phyloP scores from a whole-genome alignment of 2,888 invertebrate species.

The Dicyrtoma fusca region DNA sequence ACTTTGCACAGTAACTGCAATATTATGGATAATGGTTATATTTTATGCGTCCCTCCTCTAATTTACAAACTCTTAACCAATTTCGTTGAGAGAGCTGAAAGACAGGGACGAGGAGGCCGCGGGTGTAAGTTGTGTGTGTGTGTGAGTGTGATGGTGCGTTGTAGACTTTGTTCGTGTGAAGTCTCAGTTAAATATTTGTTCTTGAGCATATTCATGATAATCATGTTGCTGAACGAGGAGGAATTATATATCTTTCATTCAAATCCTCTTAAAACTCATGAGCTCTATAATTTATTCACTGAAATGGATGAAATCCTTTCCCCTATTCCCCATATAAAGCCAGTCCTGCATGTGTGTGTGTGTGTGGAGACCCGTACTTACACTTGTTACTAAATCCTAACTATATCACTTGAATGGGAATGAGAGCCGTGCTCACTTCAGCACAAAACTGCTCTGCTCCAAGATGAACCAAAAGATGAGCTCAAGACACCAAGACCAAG shows the following conservation, averaged over 20 bases:
- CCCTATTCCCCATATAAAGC: too few species aligned
- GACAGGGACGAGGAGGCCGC: background rate
- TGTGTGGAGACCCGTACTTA: background rate
- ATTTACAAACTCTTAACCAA: constrained; percentile 12
- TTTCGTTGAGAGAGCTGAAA: background rate
- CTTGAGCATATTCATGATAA: constrained; percentile 8
- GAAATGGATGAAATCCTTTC: constrained; percentile 20
- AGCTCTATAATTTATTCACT: constrained; percentile 24
- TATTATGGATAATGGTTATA: constrained; percentile 7
- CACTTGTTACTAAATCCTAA: background rate
- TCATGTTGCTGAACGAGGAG: constrained; percentile 8
- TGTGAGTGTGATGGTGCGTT: too few species aligned
- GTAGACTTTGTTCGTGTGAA: constrained; percentile 20
- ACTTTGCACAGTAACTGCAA: constrained; percentile 20
- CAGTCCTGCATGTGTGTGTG: too few species aligned
- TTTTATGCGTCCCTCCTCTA: constrained; percentile 9
- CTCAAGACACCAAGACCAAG: constrained; percentile 2
- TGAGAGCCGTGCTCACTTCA: too few species aligned
- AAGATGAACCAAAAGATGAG: background rate
- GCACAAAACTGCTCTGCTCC: too few species aligned
- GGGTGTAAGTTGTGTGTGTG: too few species aligned
- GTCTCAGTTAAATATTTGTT: constrained; percentile 25
- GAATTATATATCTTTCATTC: constrained; percentile 9
- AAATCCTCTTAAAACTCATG: constrained; percentile 11
- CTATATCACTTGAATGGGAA: background rate